Evolutionary conservation across 2,797 vertebrate genomes (phyloP).

Genomic region (Sebastes wilsoni): DNA sequence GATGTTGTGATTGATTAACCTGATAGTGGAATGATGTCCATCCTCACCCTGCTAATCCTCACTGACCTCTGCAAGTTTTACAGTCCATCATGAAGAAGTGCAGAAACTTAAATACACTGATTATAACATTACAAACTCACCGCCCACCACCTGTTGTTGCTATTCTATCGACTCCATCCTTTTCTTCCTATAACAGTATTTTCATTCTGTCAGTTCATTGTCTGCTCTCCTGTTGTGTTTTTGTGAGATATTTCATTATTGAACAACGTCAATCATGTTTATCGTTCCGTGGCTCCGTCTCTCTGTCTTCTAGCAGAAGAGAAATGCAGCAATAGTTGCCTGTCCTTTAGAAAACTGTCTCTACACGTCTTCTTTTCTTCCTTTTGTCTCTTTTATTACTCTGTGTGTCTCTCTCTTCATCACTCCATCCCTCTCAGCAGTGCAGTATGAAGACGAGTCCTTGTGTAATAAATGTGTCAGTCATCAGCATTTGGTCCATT

Average conservation of each 20-base stretch:
- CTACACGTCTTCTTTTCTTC: background rate
- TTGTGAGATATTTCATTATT: background rate
- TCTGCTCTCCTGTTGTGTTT: background rate
- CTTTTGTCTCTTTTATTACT: background rate
- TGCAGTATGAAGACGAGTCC: slow-evolving; percentile 5
- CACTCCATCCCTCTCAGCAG: background rate
- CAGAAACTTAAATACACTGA: background rate
- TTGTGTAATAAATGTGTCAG: slow-evolving; percentile 24
- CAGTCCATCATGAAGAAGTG: background rate
- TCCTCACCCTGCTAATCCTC: background rate
- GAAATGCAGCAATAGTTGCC: background rate
- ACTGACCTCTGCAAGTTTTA: background rate
- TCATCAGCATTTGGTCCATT: slow-evolving; percentile 27
- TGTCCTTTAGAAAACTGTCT: background rate
- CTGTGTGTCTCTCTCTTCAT: background rate
- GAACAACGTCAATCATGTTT: background rate
- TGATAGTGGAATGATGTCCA: background rate
- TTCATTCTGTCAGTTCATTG: background rate
- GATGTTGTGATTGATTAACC: background rate
- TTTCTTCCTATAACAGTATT: background rate
- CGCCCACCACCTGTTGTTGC: background rate
- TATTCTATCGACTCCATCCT: background rate
- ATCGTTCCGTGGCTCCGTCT: background rate
- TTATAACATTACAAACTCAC: background rate
- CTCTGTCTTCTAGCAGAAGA: background rate